Evolutionary conservation across 2,113 vertebrate genomes (phyloP).

Genomic region (Melanotaenia duboulayi): DNA sequence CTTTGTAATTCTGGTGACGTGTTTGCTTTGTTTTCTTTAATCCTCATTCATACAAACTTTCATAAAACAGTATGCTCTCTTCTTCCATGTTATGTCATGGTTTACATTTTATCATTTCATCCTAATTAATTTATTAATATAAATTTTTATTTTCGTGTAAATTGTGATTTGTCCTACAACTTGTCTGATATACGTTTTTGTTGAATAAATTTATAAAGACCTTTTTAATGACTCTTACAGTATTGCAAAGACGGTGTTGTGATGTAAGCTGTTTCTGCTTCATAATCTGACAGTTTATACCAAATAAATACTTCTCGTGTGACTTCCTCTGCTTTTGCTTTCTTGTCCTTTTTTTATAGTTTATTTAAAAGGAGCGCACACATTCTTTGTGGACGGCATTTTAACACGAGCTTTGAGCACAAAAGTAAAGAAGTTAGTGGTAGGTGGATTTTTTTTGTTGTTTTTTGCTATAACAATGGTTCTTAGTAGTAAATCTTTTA

Average conservation of each 20-base stretch:
- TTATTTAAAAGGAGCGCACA: background rate
- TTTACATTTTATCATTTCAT: constrained; percentile 24
- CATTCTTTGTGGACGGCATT: no score
- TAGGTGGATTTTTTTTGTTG: no score
- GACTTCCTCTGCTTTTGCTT: background rate
- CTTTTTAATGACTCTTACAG: constrained; percentile 49
- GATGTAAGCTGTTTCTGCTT: constrained; percentile 43
- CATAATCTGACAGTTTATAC: constrained; percentile 31
- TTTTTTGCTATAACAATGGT: no score
- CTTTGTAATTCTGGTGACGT: constrained; percentile 36
- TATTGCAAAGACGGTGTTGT: constrained; percentile 32
- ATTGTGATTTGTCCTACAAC: constrained; percentile 42
- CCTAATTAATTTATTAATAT: constrained; percentile 70
- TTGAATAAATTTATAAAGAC: constrained; percentile 50
- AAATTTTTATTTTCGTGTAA: constrained; percentile 31
- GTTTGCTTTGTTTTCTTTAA: constrained; percentile 37
- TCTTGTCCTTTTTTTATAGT: background rate
- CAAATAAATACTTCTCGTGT: constrained; percentile 67
- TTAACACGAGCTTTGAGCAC: no score
- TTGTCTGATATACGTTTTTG: constrained; percentile 57
- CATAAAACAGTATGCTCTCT: constrained; percentile 18
- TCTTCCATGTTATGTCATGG: constrained; percentile 27
- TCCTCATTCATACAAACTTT: constrained; percentile 18
- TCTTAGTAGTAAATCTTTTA: no score
- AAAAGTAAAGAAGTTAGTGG: no score